Base-by-base conservation (phyloP, 2,888 invertebrate species). In the Lordiphosa fenestrarum region DNA sequence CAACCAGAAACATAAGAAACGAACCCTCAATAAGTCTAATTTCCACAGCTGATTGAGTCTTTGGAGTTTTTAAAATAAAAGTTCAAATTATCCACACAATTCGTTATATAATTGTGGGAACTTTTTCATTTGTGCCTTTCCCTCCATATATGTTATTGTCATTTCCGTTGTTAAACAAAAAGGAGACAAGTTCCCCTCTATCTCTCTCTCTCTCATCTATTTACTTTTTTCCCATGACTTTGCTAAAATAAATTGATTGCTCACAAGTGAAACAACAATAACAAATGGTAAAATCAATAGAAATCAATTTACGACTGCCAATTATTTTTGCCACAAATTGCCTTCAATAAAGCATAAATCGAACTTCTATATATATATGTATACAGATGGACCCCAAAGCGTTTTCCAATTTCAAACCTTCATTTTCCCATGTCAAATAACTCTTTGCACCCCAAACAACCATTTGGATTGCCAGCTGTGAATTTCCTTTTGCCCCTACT, bases 261-360 rank as follows among this genome's bases (percentile, higher is more conserved):
- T 30, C 30, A 44, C 33, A 33, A 19, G 10, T 15, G 10, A 44
- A 44, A 42, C 23, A 42, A 25, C 7, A 13, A 41, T 50, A 47
- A 44, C 19, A 36, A 67, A 58, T 55, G 41, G 51, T 73, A 48
- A 66, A 59, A 69, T 66, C 66, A 61, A 69, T 66, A 59, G 62
- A 66, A 52, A 48, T 58, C 64, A 73, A 76, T 76, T 83, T 37
- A 53, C 78, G 71, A 63, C 58, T 63, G 60, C 64, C 82, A 81
- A 76, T 77, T 84, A 77, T 73, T 83, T 64, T 46, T 60, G 69
- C 66, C 49, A 75, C 66, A 73, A 83, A 76, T 81, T 84, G 81
- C 48, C 73, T 61, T 73, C 58, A 76, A 76, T 84, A 71, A 68
- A 76, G 50, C 71, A 81, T 81, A 76, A 73, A 76, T 83, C 59